Conservation (phyloP, 2,888 invertebrate genomes). For the Lycia hirtaria region DNA sequence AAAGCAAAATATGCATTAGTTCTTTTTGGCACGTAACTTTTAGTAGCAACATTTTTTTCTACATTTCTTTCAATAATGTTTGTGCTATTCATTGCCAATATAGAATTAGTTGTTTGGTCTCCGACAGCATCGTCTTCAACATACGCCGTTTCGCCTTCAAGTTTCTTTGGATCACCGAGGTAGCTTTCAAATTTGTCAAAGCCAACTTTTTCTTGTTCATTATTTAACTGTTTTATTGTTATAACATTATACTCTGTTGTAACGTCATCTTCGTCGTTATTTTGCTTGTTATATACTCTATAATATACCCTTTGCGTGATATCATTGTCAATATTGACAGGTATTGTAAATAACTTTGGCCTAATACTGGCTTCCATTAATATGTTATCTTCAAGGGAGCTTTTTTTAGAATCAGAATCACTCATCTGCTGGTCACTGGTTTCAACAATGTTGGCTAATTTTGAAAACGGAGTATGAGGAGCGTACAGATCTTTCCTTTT, state of each 20-base stretch:
- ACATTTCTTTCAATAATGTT: conserved; percentile 24
- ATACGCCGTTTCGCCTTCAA: conserved; percentile 40
- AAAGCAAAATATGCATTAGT: background rate
- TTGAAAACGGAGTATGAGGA: background rate
- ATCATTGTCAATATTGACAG: conserved; percentile 8
- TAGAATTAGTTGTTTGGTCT: background rate
- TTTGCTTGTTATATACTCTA: conserved; percentile 19
- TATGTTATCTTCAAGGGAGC: conserved; percentile 25
- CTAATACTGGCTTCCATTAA: background rate
- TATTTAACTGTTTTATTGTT: conserved; percentile 34
- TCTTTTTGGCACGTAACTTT: conserved; percentile 6
- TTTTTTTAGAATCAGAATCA: conserved; percentile 24
- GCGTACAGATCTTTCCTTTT: conserved; percentile 52
- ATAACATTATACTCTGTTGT: conserved; percentile 19
- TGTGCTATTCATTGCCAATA: conserved; percentile 23
- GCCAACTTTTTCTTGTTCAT: conserved; percentile 40
- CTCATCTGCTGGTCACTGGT: conserved; percentile 2
- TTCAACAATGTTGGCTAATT: background rate
- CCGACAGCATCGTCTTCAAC: conserved; percentile 40
- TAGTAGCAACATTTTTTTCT: conserved; percentile 20
- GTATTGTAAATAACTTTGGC: background rate
- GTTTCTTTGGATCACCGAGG: conserved; percentile 32
- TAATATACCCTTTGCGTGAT: conserved; percentile 21
- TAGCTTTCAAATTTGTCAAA: conserved; percentile 38
- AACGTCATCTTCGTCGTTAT: conserved; percentile 13